phyloP scores from a whole-genome alignment of 1,140 invertebrate species.

The Bombus waltoni region DNA sequence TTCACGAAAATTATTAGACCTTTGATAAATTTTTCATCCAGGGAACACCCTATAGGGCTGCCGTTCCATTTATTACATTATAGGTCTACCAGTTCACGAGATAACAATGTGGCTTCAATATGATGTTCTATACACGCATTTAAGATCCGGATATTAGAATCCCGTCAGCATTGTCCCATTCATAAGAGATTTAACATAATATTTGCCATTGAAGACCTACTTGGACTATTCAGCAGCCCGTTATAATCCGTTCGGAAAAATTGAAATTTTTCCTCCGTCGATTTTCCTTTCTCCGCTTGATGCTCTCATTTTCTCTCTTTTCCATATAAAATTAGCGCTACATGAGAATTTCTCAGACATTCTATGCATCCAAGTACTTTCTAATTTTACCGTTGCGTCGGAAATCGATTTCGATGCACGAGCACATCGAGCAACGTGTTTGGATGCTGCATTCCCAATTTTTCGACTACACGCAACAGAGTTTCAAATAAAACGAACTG shows the following conservation, averaged over 20 bases:
- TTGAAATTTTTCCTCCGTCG: constrained; percentile 10
- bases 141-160: constrained; percentile 77
- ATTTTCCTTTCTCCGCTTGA: neutral
- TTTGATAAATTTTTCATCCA: constrained; percentile 55
- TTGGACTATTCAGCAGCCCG: constrained; percentile 49
- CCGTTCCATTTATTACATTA: constrained; percentile 63
- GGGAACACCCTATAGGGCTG: constrained; percentile 63
- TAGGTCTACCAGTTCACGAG: constrained; percentile 59
- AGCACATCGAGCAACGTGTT: neutral
- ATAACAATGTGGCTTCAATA: constrained; percentile 78
- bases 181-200: constrained; percentile 82
- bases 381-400: neutral
- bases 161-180: constrained; percentile 76
- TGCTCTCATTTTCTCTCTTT: neutral
- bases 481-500: too few species aligned
- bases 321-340: neutral
- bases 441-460: too few species aligned
- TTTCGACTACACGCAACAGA: neutral
- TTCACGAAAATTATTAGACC: constrained; percentile 24
- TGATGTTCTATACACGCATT: constrained; percentile 74
- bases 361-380: neutral
- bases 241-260: constrained; percentile 49
- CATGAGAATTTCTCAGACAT: neutral
- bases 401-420: neutral
- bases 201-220: constrained; percentile 80